phyloP scores from a whole-genome alignment of 2,113 vertebrate genomes.

The Malurus elegans region DNA sequence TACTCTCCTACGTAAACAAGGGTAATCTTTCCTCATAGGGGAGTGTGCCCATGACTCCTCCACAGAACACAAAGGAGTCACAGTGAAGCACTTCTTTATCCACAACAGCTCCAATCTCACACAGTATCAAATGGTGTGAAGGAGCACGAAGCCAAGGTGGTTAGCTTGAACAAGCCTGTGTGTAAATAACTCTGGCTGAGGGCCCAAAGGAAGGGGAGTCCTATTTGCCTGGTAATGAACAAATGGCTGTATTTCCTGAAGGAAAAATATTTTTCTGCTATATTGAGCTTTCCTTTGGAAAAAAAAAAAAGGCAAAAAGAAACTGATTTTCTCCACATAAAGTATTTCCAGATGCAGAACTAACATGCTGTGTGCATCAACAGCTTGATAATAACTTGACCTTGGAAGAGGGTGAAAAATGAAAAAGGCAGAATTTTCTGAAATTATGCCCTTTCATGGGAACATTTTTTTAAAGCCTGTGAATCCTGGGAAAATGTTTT shows the following conservation, averaged over 20 bases:
- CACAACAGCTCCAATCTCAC: neutral
- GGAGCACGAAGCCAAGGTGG: constrained; percentile 21
- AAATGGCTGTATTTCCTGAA: constrained; percentile 38
- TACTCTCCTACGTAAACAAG: neutral
- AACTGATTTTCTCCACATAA: neutral
- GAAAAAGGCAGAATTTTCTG: constrained; percentile 44
- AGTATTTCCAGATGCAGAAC: constrained; percentile 54
- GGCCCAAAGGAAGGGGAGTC: neutral
- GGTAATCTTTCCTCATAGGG: neutral
- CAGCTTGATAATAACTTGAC: constrained; percentile 58
- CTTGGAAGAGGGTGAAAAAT: neutral
- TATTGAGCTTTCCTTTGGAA: neutral
- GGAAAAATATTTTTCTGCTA: constrained; percentile 20
- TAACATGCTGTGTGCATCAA: constrained; percentile 26
- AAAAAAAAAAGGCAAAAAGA: neutral
- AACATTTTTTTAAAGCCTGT: constrained; percentile 61
- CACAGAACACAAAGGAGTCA: constrained; percentile 7
- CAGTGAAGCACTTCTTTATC: constrained; percentile 15
- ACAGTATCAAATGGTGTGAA: neutral
- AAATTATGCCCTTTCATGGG: constrained; percentile 57
- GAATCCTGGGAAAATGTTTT: constrained; percentile 47
- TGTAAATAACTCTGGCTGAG: constrained; percentile 28
- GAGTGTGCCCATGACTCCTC: constrained; percentile 18
- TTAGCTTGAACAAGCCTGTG: constrained; percentile 5
- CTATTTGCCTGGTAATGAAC: constrained; percentile 21